Percentiles rank a stretch among this genome's conserved stretches.
These are phyloP conservation scores for Lingula anatina DNA, from an alignment of 2,888 invertebrate genomes.

Conservation along the genomic window DNA sequence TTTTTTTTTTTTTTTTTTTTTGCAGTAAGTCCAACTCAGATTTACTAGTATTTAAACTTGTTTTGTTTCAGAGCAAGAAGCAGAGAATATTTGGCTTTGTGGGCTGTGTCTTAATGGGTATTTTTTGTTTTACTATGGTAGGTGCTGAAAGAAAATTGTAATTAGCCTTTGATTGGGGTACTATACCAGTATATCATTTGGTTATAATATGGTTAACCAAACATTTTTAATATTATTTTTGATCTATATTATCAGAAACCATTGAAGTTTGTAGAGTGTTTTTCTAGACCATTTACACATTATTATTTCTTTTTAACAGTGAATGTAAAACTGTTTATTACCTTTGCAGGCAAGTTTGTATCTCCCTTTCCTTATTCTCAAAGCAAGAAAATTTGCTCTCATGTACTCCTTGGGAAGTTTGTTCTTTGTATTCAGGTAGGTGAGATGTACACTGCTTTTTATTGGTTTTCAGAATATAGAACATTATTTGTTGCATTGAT, in stretches of 20 bases:
- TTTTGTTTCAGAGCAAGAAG: slow-evolving; percentile 43
- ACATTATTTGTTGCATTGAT: too few species aligned
- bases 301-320: background rate
- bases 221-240: too few species aligned
- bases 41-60: slow-evolving; percentile 13
- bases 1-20: too few species aligned
- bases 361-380: slow-evolving; percentile 84
- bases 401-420: slow-evolving; percentile 90
- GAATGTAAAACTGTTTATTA: slow-evolving; percentile 1
- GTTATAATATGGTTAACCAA: too few species aligned
- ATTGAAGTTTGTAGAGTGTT: too few species aligned
- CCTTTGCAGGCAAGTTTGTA: slow-evolving; percentile 71
- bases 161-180: background rate
- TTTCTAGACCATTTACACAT: background rate
- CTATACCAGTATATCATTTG: too few species aligned
- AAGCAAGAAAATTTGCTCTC: slow-evolving; percentile 92
- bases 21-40: too few species aligned
- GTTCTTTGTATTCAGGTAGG: slow-evolving; percentile 84
- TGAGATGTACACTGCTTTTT: too few species aligned
- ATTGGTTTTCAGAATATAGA: too few species aligned
- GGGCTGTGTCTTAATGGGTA: slow-evolving; percentile 78
- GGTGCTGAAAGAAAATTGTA: slow-evolving; percentile 14
- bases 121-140: slow-evolving; percentile 78
- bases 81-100: slow-evolving; percentile 89
- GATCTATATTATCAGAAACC: too few species aligned